phyloP scores from a whole-genome alignment of 2,113 vertebrate genomes.

The Theristicus caerulescens region DNA sequence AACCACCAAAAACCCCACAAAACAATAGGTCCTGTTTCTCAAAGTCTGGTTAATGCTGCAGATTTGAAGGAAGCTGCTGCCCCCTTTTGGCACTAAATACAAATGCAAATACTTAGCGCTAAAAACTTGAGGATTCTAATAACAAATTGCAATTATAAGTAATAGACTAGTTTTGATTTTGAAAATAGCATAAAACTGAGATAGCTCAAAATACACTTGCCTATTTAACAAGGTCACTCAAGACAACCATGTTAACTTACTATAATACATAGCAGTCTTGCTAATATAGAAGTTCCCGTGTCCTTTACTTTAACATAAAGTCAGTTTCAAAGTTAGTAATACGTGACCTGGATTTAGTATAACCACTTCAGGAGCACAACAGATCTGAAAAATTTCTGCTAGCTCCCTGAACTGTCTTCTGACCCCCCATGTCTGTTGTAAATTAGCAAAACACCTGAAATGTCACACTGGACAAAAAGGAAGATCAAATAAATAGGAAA shows the following conservation, averaged over 20 bases:
- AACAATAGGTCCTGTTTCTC: background rate
- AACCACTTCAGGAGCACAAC: background rate
- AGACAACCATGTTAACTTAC: background rate
- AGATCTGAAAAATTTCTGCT: background rate
- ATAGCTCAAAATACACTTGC: background rate
- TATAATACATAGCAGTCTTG: background rate
- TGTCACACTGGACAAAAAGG: background rate
- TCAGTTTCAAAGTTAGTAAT: background rate
- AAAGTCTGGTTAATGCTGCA: fast-evolving
- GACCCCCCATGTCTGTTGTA: fast-evolving
- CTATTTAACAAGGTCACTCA: background rate
- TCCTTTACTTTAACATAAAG: background rate
- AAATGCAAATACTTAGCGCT: background rate
- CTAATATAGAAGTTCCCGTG: background rate
- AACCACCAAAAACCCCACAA: background rate
- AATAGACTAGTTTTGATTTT: background rate
- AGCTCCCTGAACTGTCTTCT: background rate
- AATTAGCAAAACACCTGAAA: background rate
- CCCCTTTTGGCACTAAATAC: conserved; percentile 50
- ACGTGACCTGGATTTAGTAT: background rate
- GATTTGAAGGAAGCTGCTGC: conserved; percentile 52
- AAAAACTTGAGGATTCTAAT: background rate
- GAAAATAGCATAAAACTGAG: background rate
- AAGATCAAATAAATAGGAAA: background rate
- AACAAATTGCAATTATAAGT: background rate